phyloP scores from a whole-genome alignment of 2,888 invertebrate species.

The Leptinotarsa tumamoca region DNA sequence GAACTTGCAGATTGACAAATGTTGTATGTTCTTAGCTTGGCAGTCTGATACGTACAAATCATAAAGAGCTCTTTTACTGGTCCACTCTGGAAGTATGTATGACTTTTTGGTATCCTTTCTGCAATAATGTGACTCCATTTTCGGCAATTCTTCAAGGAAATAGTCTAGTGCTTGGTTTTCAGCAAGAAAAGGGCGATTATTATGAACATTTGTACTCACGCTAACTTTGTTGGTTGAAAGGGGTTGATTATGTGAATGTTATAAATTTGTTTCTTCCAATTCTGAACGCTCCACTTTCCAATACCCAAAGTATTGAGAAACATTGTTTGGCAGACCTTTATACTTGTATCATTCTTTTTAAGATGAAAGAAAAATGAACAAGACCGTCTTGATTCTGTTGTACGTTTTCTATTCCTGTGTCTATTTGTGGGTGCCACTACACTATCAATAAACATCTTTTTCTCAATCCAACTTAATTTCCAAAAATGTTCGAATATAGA shows the following conservation, averaged over 20 bases:
- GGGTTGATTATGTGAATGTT: not conserved
- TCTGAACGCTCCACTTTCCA: conserved; percentile 6
- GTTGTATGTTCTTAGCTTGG: not conserved
- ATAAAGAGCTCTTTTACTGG: not conserved
- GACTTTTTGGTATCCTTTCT: not conserved
- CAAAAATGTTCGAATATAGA: conserved; percentile 18
- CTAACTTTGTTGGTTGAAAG: not conserved
- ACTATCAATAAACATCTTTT: conserved; percentile 19
- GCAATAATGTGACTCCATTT: conserved; percentile 29
- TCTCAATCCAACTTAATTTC: not conserved
- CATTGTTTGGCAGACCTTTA: conserved; percentile 18
- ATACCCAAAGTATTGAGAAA: conserved; percentile 21
- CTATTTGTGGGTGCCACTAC: conserved; percentile 7
- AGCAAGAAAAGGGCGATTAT: not conserved
- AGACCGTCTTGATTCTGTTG: not conserved
- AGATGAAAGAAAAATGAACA: conserved; percentile 17
- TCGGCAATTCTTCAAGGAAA: conserved; percentile 37
- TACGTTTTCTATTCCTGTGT: conserved; percentile 12
- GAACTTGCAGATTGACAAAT: conserved; percentile 9
- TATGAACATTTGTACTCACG: not conserved
- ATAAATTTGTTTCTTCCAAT: conserved; percentile 10
- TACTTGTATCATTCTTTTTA: not conserved
- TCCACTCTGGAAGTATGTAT: not conserved
- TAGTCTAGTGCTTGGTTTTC: conserved; percentile 30
- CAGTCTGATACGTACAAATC: not conserved